These are phyloP conservation scores for Galago senegalensis DNA, from an alignment of 2,797 vertebrate species.

Conservation along the genomic window DNA sequence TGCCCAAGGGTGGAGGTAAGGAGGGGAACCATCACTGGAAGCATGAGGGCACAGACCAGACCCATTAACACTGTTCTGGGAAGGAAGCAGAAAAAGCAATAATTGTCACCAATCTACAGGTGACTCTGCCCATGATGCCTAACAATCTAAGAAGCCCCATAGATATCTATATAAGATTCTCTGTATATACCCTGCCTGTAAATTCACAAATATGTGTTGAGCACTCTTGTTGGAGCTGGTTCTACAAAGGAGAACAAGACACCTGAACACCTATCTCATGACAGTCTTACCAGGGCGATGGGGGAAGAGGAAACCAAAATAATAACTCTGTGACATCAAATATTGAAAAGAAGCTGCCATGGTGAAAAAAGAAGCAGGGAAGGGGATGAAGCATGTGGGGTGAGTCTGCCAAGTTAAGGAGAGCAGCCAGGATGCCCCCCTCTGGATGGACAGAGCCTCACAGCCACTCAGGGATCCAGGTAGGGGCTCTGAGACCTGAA, in stretches of 20 bases:
- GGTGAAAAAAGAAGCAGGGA: too few species aligned
- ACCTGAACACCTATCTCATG: rapidly evolving
- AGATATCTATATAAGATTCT: too few species aligned
- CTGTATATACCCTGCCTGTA: rapidly evolving
- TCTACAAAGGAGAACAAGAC: rapidly evolving
- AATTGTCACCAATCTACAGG: rapidly evolving
- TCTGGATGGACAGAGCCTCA: not conserved
- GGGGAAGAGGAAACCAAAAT: not conserved
- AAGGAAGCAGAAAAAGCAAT: not conserved
- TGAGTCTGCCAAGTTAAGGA: not conserved
- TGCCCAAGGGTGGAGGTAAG: not conserved
- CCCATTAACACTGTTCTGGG: not conserved
- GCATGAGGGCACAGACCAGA: not conserved
- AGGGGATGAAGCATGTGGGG: not conserved
- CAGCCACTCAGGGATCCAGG: not conserved
- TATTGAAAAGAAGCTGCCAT: not conserved
- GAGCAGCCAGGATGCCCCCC: not conserved
- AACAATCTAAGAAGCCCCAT: not conserved
- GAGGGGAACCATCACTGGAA: not conserved
- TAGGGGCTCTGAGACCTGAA: not conserved
- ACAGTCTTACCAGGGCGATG: rapidly evolving
- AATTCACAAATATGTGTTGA: not conserved
- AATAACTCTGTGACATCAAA: not conserved
- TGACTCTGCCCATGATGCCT: too few species aligned
- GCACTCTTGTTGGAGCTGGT: not conserved